Evolutionary conservation across 2,113 vertebrate genomes (phyloP), one percentile per base, ranked within the genome.

Genomic region (Seriola quinqueradiata): DNA sequence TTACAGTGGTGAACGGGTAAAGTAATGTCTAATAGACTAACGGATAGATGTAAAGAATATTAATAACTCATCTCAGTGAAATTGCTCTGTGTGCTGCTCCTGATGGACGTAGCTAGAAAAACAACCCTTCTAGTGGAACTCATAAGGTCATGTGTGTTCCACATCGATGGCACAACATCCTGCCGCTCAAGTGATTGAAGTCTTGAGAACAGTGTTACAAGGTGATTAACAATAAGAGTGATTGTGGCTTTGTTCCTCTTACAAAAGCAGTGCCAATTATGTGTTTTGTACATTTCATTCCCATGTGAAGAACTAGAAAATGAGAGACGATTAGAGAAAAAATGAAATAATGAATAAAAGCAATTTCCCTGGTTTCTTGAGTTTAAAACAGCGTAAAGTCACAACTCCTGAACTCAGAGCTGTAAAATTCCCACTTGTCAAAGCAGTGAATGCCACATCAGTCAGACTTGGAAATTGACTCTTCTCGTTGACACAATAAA

Each of bases 131-230:
- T 82, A 70, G 21, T 61, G 34, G 63, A 74, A 74, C 46, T 40
- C 0, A 5, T 40, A 58, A 44, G n/a, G 73, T 74, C 28, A 28
- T 4, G 0, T 60, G 63, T 82, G 76, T 70, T 76, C 5, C 5
- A 66, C 55, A 74, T 81, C 66, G 81, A 69, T 50, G 80, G 23
- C 57, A 44, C 73, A 72, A 52, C 74, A 60, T 65, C 61, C 70
- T 17, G 4, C 73, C 76, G 21, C 63, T 81, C 5, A 68, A 57
- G 63, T 44, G 52, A 28, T 71, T 78, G 65, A 63, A 52, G 2
- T 65, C 66, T 69, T 59, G 2, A 64, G 4, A 52, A 59, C 0
- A 5, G 10, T 67, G 48, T 38, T 64, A 40, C 58, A 40, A 46
- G 17, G 36, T 79, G 52, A 71, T 21, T 58, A n/a, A 55, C 25